phyloP scores from a whole-genome alignment of 2,888 invertebrate genomes.

The Nineta flava region DNA sequence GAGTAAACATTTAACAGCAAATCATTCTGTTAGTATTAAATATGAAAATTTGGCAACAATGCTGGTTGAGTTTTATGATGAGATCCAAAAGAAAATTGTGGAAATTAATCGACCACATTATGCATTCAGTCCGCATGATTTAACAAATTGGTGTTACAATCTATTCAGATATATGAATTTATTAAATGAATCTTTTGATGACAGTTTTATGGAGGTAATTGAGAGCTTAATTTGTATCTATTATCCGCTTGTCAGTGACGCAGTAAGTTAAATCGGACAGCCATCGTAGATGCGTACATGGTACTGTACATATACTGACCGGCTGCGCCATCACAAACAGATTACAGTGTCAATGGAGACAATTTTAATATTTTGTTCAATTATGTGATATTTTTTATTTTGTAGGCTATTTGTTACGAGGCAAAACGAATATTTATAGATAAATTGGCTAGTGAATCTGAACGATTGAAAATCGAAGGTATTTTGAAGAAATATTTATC shows the following conservation, averaged over 20 bases:
- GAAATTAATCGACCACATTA: constrained; percentile 45
- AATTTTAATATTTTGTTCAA: constrained; percentile 13
- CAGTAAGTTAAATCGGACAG: too few species aligned
- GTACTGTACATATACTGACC: too few species aligned
- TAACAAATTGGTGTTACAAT: constrained; percentile 54
- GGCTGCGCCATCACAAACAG: neutral
- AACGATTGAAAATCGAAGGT: constrained; percentile 44
- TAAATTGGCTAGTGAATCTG: constrained; percentile 47
- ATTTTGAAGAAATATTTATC: constrained; percentile 38
- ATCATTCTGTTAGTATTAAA: constrained; percentile 10
- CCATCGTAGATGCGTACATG: too few species aligned
- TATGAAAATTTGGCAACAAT: constrained; percentile 9
- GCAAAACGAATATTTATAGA: constrained; percentile 60
- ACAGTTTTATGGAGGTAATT: constrained; percentile 9
- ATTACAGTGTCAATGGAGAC: too few species aligned
- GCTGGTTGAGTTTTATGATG: constrained; percentile 1
- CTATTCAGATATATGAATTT: constrained; percentile 40
- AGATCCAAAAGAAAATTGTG: constrained; percentile 33
- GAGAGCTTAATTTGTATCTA: constrained; percentile 16
- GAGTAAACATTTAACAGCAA: constrained; percentile 28
- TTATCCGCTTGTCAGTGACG: too few species aligned
- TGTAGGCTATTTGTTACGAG: constrained; percentile 58
- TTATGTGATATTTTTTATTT: constrained; percentile 13
- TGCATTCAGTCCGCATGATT: constrained; percentile 56
- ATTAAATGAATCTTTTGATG: constrained; percentile 15